These are phyloP conservation scores for Oscheius sp. DNA, from an alignment of 1,140 invertebrate genomes.

Conservation along the genomic window DNA sequence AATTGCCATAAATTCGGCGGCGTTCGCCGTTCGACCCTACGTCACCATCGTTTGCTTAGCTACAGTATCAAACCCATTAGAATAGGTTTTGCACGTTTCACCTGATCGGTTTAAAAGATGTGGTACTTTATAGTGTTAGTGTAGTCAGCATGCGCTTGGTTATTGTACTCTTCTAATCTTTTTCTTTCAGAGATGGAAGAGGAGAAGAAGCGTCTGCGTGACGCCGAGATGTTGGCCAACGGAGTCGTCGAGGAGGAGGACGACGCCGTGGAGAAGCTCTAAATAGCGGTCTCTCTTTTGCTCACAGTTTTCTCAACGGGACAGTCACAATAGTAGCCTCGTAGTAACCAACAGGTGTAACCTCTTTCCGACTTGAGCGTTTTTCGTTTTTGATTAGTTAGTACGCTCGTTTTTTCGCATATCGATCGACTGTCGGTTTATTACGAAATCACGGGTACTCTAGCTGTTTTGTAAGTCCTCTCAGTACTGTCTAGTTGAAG, in stretches of 20 bases:
- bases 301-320: neutral
- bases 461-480: neutral
- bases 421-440: neutral
- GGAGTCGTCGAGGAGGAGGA: conserved; percentile 16
- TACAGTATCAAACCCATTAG: too few relatives aligned
- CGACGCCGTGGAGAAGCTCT: neutral
- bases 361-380: neutral
- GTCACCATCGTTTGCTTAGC: too few relatives aligned
- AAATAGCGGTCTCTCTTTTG: conserved; percentile 3
- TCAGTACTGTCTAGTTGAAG: too few relatives aligned
- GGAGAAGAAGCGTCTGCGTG: conserved; percentile 12
- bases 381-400: neutral
- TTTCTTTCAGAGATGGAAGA: conserved; percentile 25
- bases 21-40: too few relatives aligned
- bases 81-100: too few relatives aligned
- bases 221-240: neutral
- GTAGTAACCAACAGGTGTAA: neutral
- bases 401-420: neutral
- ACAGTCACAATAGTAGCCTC: too few relatives aligned
- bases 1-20: too few relatives aligned
- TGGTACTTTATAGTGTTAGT: neutral
- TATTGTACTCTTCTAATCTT: neutral
- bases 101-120: too few relatives aligned
- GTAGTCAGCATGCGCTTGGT: neutral
- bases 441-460: neutral